Evolutionary conservation across 2,113 vertebrate genomes (phyloP).

Genomic region (Puffinus mauretanicus): DNA sequence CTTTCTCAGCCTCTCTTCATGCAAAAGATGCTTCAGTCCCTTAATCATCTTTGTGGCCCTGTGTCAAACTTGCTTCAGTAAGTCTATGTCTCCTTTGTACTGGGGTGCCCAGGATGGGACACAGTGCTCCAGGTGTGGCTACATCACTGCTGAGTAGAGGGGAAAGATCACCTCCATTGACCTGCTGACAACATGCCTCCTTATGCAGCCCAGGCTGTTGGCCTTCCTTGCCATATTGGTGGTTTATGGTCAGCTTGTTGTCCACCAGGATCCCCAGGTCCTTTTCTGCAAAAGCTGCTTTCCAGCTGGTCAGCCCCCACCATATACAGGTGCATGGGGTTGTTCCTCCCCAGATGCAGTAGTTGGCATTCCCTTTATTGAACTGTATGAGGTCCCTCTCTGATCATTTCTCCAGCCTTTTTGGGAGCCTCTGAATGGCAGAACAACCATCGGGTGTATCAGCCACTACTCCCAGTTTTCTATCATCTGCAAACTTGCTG

Average conservation of each 20-base stretch:
- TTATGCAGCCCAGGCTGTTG: background rate
- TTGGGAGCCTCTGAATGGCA: background rate
- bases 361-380: background rate
- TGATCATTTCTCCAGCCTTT: background rate
- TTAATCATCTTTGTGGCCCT: background rate
- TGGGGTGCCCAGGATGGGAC: background rate
- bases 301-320: background rate
- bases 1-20: no score
- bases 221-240: background rate
- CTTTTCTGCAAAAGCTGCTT: background rate
- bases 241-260: background rate
- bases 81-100: background rate
- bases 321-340: background rate
- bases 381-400: background rate
- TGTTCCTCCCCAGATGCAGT: background rate
- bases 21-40: no score
- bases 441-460: background rate
- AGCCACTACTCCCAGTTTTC: background rate
- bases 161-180: accelerated
- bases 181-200: background rate
- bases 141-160: background rate
- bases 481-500: background rate
- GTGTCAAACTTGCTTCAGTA: background rate
- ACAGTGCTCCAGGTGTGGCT: background rate
- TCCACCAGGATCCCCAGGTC: background rate